phyloP scores from a whole-genome alignment of 2,888 invertebrate genomes.

The Hermaeophaga mercurialis region DNA sequence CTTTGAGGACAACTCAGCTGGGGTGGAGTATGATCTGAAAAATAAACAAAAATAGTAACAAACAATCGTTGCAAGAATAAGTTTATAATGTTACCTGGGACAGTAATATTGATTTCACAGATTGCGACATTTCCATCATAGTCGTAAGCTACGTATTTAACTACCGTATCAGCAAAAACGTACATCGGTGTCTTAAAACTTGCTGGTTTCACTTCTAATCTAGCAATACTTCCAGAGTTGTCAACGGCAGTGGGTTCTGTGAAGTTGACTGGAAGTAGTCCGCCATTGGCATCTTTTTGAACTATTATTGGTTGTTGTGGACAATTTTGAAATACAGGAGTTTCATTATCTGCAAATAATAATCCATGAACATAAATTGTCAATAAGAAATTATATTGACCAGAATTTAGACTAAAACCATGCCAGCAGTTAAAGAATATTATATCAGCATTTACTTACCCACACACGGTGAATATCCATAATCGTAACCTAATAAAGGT shows the following conservation, averaged over 20 bases:
- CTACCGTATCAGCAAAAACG: slow-evolving; percentile 88
- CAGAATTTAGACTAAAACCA: not conserved
- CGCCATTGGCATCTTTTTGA: slow-evolving; percentile 85
- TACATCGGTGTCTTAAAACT: slow-evolving; percentile 88
- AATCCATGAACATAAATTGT: too few relatives aligned
- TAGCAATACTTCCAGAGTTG: slow-evolving; percentile 92
- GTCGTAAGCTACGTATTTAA: slow-evolving; percentile 95
- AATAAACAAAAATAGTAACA: not conserved
- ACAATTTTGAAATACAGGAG: slow-evolving; percentile 95
- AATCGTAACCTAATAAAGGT: slow-evolving; percentile 88
- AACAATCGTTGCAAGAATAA: not conserved
- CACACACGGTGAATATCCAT: slow-evolving; percentile 92
- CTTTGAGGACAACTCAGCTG: slow-evolving; percentile 90
- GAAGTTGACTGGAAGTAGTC: slow-evolving; percentile 88
- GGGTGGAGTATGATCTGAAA: slow-evolving; percentile 84
- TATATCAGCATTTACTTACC: slow-evolving; percentile 60
- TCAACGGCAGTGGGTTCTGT: slow-evolving; percentile 94
- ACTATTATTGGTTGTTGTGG: slow-evolving; percentile 92
- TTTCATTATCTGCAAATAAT: slow-evolving; percentile 77
- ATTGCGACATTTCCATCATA: slow-evolving; percentile 97
- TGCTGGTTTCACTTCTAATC: slow-evolving; percentile 89
- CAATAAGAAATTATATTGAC: not conserved
- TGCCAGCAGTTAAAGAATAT: not conserved
- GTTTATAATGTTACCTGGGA: slow-evolving; percentile 62
- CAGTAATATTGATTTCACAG: slow-evolving; percentile 94